Conservation (phyloP, 2,113 vertebrate species). For the Oncorhynchus mykiss region DNA sequence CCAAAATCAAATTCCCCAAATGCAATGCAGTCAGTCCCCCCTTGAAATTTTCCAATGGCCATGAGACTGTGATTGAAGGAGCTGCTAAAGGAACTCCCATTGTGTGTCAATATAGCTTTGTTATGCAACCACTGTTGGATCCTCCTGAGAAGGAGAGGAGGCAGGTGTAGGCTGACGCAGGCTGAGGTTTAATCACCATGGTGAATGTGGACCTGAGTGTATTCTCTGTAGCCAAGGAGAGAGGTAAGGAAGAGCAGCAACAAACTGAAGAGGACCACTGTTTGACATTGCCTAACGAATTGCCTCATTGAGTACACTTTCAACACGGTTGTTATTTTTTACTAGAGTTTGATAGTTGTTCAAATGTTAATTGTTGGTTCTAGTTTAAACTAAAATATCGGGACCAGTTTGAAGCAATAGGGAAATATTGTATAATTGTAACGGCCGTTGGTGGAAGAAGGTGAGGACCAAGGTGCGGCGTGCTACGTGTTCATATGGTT, state of each 20-base stretch:
- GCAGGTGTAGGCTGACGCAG: constrained; percentile 62
- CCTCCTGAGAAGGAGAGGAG: constrained; percentile 49
- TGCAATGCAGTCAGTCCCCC: too few relatives aligned
- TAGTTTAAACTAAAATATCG: constrained; percentile 45
- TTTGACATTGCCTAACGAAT: constrained; percentile 70
- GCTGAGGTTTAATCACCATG: constrained; percentile 76
- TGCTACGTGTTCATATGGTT: too few relatives aligned
- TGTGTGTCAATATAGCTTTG: constrained; percentile 55
- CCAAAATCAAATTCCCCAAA: constrained; percentile 37
- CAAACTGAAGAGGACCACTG: constrained; percentile 51
- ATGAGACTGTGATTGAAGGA: constrained; percentile 64
- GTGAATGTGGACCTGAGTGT: constrained; percentile 42
- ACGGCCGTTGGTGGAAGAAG: too few relatives aligned
- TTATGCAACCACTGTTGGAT: constrained; percentile 58
- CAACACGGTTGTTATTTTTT: constrained; percentile 61
- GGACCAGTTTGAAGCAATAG: constrained; percentile 9
- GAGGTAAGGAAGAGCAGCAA: constrained; percentile 19
- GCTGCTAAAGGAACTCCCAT: constrained; percentile 54
- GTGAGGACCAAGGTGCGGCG: too few relatives aligned
- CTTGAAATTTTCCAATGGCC: constrained; percentile 35
- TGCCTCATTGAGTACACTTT: constrained; percentile 68
- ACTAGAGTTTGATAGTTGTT: constrained; percentile 65
- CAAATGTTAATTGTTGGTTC: constrained; percentile 48
- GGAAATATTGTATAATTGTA: neutral
- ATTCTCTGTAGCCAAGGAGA: neutral